Evolutionary conservation across 2,888 invertebrate genomes (phyloP).

Genomic region (Magallana nippona): DNA sequence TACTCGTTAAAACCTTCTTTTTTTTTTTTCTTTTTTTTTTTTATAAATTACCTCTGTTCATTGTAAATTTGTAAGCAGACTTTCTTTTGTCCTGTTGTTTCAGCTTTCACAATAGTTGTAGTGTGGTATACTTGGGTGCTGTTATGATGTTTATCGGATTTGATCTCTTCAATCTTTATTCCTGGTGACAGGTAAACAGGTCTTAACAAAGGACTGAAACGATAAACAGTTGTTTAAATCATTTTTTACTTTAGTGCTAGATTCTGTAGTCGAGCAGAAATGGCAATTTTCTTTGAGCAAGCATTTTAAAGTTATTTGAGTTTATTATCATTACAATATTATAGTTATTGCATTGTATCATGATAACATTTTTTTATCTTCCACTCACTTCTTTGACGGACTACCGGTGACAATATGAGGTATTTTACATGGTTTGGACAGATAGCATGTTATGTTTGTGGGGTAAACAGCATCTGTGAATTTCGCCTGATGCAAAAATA

Average conservation of each 20-base stretch:
- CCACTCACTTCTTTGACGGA: conserved; percentile 37
- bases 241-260: too few relatives aligned
- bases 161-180: conserved; percentile 34
- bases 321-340: too few relatives aligned
- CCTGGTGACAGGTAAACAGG: conserved; percentile 40
- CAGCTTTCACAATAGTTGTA: conserved; percentile 25
- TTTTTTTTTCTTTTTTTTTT: too few relatives aligned
- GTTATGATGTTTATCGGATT: conserved; percentile 18
- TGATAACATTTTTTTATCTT: too few relatives aligned
- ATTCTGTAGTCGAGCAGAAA: too few relatives aligned
- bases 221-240: neutral
- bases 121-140: conserved; percentile 30
- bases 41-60: conserved; percentile 14
- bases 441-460: conserved; percentile 42
- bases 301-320: too few relatives aligned
- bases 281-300: too few relatives aligned
- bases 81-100: conserved; percentile 41
- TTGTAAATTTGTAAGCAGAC: conserved; percentile 44
- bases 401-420: conserved; percentile 47
- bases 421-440: conserved; percentile 44
- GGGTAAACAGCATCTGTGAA: conserved; percentile 43
- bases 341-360: too few relatives aligned
- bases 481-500: conserved; percentile 34
- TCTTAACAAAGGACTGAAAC: conserved; percentile 40
- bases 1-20: too few relatives aligned